Base-by-base conservation (phyloP, 2,797 vertebrate genomes). In the Tolypeutes matacus region DNA sequence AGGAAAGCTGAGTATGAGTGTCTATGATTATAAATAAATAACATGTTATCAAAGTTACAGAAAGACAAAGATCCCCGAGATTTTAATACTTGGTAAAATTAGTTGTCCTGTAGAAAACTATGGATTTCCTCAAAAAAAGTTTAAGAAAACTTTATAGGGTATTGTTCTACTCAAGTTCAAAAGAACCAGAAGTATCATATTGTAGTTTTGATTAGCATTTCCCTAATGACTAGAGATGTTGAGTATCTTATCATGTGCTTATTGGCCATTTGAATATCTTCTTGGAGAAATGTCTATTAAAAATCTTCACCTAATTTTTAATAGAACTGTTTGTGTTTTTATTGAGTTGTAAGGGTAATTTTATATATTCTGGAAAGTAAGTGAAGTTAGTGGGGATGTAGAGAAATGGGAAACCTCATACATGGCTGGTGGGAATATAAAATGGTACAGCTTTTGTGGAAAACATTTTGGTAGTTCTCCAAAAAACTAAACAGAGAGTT, bases 171-270 rank as follows among this genome's bases (percentile, higher is more conserved):
- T 65, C 6, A 83, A 29, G 31, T 72, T 77, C 36, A 77, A 87
- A 86, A 90, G 42, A 75, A 72, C 10, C 81, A 56, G 13, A 92
- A 29, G 49, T 64, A 7, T 25, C 34, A 60, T 2, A 9, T 46
- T n/a, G 14, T 60, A 15, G 42, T 51, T 95, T 72, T 60, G 11
- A 87, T 67, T 93, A 76, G 25, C 31, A 73, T 84, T 95, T 92
- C 42, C 39, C 64, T 94, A 46, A 75, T 51, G 18, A 72, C 1
- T 51, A 46, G 75, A 8, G 15, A 62, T 23, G 2, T 18, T 86
- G 70, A 64, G 11, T 18, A 51, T 72, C 39, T 46, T 95, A 87
- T 76, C 31, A 51, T 18, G 23, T 51, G 14, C 9, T 69, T 23
- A 1, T 82, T 67, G 36, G n/a, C 31, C 39, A 86, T 58, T 67